These are phyloP conservation scores for Mechanitis messenoides DNA, from an alignment of 2,888 invertebrate species.

Conservation along the genomic window DNA sequence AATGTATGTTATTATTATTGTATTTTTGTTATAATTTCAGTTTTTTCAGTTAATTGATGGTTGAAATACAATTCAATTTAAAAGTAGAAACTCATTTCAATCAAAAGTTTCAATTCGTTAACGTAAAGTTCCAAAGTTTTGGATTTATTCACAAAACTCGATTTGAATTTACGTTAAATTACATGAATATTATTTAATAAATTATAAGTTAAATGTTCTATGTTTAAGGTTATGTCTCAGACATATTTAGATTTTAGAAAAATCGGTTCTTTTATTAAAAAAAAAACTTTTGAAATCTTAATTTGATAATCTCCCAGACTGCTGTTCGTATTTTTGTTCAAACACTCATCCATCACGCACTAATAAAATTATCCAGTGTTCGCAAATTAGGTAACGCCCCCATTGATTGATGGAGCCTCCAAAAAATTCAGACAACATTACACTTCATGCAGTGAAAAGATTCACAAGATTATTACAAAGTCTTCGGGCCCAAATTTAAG, in stretches of 20 bases:
- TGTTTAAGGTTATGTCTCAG: neutral
- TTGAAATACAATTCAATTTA: slow-evolving; percentile 28
- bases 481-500: too few species aligned
- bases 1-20: slow-evolving; percentile 15
- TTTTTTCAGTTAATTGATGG: slow-evolving; percentile 9
- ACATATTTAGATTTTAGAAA: neutral
- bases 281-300: slow-evolving; percentile 23
- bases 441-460: neutral
- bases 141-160: slow-evolving; percentile 33
- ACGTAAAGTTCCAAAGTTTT: slow-evolving; percentile 32
- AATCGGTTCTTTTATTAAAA: slow-evolving; percentile 10
- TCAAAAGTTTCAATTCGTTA: slow-evolving; percentile 37
- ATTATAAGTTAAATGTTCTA: slow-evolving; percentile 19
- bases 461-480: neutral
- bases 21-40: slow-evolving; percentile 7
- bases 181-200: slow-evolving; percentile 22
- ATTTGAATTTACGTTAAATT: slow-evolving; percentile 32
- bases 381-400: slow-evolving; percentile 35
- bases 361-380: slow-evolving; percentile 38
- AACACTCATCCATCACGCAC: slow-evolving; percentile 34
- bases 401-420: slow-evolving; percentile 33
- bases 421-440: slow-evolving; percentile 2
- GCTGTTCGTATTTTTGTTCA: slow-evolving; percentile 11
- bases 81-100: slow-evolving; percentile 33
- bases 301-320: slow-evolving; percentile 18